phyloP scores from a whole-genome alignment of 2,797 vertebrate species.

The Acrocephalus scirpaceus region DNA sequence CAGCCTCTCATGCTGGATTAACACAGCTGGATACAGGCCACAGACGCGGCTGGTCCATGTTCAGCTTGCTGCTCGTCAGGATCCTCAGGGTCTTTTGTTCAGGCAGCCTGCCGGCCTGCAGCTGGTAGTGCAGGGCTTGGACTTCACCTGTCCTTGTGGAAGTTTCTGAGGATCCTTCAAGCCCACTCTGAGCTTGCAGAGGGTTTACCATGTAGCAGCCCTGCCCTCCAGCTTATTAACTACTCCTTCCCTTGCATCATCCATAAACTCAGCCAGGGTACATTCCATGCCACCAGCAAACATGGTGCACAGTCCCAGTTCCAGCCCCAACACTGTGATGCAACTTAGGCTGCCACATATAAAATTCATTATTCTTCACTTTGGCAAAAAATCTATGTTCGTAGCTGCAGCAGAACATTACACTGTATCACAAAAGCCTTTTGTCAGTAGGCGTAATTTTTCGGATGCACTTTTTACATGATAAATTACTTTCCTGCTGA shows the following conservation, averaged over 20 bases:
- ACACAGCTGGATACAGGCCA: not conserved
- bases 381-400: not conserved
- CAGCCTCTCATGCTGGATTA: not conserved
- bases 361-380: not conserved
- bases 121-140: not conserved
- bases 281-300: not conserved
- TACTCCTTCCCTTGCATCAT: not conserved
- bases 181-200: not conserved
- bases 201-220: not conserved
- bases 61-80: not conserved
- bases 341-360: fast-evolving
- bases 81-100: not conserved
- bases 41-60: fast-evolving
- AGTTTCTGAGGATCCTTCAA: not conserved
- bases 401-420: not conserved
- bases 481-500: slow-evolving; percentile 19
- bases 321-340: not conserved
- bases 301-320: fast-evolving
- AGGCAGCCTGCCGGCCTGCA: not conserved
- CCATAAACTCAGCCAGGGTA: not conserved
- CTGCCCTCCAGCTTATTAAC: not conserved
- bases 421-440: not conserved
- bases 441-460: not conserved
- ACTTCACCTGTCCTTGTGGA: not conserved
- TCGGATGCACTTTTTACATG: not conserved